Percentiles rank a stretch among this genome's conserved stretches.
These are phyloP conservation scores for Lordiphosa stackelbergi DNA, from an alignment of 1,140 invertebrate species.

Conservation along the genomic window DNA sequence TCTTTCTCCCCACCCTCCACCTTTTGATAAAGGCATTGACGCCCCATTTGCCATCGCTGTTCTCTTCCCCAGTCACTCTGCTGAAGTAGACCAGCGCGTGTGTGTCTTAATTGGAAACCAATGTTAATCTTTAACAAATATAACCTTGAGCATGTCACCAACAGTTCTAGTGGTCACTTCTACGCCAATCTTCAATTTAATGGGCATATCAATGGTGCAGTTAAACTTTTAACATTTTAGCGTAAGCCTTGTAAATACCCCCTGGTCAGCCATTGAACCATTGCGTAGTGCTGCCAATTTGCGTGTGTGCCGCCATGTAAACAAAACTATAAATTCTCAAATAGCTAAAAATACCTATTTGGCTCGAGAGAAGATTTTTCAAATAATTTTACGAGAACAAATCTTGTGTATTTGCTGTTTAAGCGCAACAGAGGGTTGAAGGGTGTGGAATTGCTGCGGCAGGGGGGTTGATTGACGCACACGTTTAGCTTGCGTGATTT, in stretches of 20 bases:
- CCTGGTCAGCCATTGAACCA: conserved; percentile 23
- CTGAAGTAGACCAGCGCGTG: conserved; percentile 21
- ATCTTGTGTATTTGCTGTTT: conserved; percentile 54
- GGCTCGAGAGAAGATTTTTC: conserved; percentile 43
- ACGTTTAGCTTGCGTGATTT: conserved; percentile 51
- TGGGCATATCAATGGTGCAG: conserved; percentile 16
- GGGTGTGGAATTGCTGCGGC: conserved; percentile 11
- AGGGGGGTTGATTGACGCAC: conserved; percentile 21
- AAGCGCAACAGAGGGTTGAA: conserved; percentile 16
- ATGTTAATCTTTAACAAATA: conserved; percentile 72
- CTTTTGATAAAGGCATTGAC: too few species aligned
- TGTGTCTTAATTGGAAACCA: conserved; percentile 66
- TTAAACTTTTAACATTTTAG: conserved; percentile 56
- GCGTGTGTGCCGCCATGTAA: conserved; percentile 39
- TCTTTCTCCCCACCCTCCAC: too few species aligned
- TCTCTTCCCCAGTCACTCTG: neutral
- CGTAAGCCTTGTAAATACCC: neutral
- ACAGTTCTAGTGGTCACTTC: neutral
- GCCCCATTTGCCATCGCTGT: conserved; percentile 13
- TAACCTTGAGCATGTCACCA: conserved; percentile 50
- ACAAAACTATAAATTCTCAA: conserved; percentile 71
- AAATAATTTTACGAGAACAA: conserved; percentile 46
- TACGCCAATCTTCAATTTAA: conserved; percentile 21
- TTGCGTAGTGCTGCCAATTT: conserved; percentile 26
- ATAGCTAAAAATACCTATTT: conserved; percentile 62